Evolutionary conservation across 1,140 invertebrate species (phyloP), one percentile per base, ranked within the genome.

Genomic region (Mesaphorura yosii): DNA sequence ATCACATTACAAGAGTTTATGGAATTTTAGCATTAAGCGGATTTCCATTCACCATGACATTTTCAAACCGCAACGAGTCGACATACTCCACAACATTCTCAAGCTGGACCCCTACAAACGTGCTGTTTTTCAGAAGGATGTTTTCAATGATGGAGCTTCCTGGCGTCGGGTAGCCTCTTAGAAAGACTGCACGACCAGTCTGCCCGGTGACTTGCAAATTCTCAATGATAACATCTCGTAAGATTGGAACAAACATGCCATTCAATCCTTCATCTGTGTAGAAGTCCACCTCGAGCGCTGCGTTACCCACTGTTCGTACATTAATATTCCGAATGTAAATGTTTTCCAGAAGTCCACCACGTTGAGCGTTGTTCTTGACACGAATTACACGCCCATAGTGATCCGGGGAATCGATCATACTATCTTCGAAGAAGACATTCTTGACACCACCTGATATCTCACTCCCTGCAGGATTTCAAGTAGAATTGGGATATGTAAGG

Each of bases 291-390:
- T 26, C 27, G 3, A 52, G 39, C 4, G 23, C 41, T 41, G 28
- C 28, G 31, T 34, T 34, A n/a, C 50, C 26, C 3, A 39, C 39
- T 23, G 17, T 39, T 1, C 41, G 15, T 19, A 52, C 39, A 5
- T 19, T 40, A 31, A 52, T 45, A 45, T 52, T 45, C 6, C 50
- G 22, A 23, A 52, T 42, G 20, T 26, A 52, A 0, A 52, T 44
- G 23, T 45, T 34, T 45, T 52, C 50, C 12, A 52, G 29, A 0
- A 52, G 39, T 15, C 37, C 50, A 20, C 50, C 50, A 14, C 50
- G 23, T 1, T 44, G 29, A 22, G 50, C 50, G 19, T 52, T 52
- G 19, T 45, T 52, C 26, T 52, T 52, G n/a, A 52, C 29, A 25
- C 50, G 28, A 5, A 52, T 31, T 0, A 41, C 50, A 5, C 28